Evolutionary conservation across 2,797 vertebrate genomes (phyloP).

Genomic region (Jordanella pulchra): DNA sequence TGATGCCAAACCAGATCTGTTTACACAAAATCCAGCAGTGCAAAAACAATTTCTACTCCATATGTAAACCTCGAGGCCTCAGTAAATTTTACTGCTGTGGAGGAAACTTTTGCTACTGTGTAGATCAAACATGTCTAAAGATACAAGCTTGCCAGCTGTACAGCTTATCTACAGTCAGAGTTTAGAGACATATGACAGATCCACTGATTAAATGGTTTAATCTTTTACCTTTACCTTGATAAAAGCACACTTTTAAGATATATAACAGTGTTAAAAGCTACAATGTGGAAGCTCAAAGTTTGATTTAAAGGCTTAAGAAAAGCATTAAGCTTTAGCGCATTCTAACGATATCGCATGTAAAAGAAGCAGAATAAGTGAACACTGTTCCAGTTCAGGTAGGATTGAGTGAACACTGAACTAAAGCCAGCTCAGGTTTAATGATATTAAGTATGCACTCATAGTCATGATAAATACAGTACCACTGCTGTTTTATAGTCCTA

Average conservation of each 20-base stretch:
- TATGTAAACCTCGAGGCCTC: neutral
- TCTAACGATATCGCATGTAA: neutral
- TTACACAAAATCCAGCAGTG: neutral
- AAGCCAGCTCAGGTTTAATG: neutral
- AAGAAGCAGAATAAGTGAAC: neutral
- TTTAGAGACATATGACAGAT: conserved; percentile 3
- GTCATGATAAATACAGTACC: neutral
- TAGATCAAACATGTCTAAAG: conserved; percentile 42
- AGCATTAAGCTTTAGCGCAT: neutral
- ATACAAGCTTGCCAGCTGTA: conserved; percentile 18
- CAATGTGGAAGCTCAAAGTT: neutral
- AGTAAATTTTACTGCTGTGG: conserved; percentile 14
- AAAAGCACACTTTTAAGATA: neutral
- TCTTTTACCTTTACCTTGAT: neutral
- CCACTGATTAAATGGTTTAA: neutral
- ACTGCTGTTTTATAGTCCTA: neutral
- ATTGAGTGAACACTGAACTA: neutral
- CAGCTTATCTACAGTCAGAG: neutral
- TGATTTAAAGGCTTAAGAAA: neutral
- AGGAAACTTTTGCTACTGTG: conserved; percentile 52
- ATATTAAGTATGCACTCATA: neutral
- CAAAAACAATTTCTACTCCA: neutral
- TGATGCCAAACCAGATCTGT: neutral
- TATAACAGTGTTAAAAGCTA: neutral
- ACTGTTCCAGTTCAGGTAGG: neutral